Evolutionary conservation across 2,888 invertebrate genomes (phyloP).

Genomic region (Drosophila greeni): DNA sequence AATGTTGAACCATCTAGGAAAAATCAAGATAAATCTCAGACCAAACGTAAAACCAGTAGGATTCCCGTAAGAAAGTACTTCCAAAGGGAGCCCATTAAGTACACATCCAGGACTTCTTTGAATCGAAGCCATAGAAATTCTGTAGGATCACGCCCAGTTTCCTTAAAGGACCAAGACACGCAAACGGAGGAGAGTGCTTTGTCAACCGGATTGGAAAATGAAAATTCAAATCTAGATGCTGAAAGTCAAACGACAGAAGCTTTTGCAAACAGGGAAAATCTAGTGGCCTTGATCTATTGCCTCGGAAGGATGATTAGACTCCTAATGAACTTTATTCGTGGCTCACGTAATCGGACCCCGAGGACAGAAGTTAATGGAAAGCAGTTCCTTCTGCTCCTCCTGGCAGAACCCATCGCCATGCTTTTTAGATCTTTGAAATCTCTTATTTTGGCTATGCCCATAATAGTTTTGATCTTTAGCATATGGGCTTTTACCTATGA

Average conservation of each 20-base stretch:
- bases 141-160: neutral
- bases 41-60: neutral
- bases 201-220: neutral
- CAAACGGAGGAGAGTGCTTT: neutral
- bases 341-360: no score
- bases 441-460: neutral
- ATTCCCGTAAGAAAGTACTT: neutral
- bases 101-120: neutral
- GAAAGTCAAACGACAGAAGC: no score
- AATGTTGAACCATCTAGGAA: neutral
- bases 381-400: no score
- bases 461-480: neutral
- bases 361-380: no score
- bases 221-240: no score
- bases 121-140: neutral
- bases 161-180: neutral
- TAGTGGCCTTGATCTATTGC: no score
- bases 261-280: no score
- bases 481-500: no score
- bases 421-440: neutral
- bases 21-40: neutral
- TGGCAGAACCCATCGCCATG: neutral
- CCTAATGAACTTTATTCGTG: no score
- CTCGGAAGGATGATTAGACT: no score
- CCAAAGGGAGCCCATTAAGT: neutral